Evolutionary conservation across 2,113 vertebrate genomes (phyloP).

Genomic region (Entelurus aequoreus): DNA sequence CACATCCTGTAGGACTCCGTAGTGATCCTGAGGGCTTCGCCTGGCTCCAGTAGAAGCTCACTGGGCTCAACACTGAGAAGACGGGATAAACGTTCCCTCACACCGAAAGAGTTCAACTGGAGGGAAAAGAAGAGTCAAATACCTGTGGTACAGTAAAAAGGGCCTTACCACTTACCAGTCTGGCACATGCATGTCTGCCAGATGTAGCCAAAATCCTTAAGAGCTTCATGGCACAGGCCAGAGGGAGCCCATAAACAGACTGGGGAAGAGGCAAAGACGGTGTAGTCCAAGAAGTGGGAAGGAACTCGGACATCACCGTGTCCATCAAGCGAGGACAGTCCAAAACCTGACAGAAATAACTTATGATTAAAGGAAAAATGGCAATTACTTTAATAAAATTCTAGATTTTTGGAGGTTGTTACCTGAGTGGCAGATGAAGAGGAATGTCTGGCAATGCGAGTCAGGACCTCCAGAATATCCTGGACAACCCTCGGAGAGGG

Average conservation of each 20-base stretch:
- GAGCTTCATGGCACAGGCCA: constrained; percentile 85
- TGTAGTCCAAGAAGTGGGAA: constrained; percentile 80
- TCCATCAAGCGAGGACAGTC: constrained; percentile 88
- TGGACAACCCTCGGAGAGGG: constrained; percentile 80
- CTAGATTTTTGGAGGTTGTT: neutral
- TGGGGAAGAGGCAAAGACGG: constrained; percentile 42
- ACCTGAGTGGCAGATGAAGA: constrained; percentile 80
- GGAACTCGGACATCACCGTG: constrained; percentile 83
- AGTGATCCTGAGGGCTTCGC: constrained; percentile 77
- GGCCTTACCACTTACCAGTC: constrained; percentile 77
- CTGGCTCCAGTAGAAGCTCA: constrained; percentile 76
- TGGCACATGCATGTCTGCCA: constrained; percentile 83
- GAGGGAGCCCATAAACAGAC: constrained; percentile 78
- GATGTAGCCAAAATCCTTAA: constrained; percentile 85
- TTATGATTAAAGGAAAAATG: neutral
- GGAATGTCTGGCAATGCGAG: constrained; percentile 84
- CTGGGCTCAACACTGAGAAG: constrained; percentile 79
- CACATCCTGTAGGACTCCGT: constrained; percentile 85
- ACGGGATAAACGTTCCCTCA: constrained; percentile 77
- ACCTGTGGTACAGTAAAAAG: neutral
- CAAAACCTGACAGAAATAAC: constrained; percentile 74
- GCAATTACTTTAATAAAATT: neutral
- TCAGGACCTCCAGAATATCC: constrained; percentile 83
- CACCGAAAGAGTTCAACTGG: constrained; percentile 76
- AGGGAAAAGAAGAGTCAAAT: neutral